Evolutionary conservation across 1,140 invertebrate genomes (phyloP), one percentile per base, ranked within the genome.

Genomic region (Drepana arcuata): DNA sequence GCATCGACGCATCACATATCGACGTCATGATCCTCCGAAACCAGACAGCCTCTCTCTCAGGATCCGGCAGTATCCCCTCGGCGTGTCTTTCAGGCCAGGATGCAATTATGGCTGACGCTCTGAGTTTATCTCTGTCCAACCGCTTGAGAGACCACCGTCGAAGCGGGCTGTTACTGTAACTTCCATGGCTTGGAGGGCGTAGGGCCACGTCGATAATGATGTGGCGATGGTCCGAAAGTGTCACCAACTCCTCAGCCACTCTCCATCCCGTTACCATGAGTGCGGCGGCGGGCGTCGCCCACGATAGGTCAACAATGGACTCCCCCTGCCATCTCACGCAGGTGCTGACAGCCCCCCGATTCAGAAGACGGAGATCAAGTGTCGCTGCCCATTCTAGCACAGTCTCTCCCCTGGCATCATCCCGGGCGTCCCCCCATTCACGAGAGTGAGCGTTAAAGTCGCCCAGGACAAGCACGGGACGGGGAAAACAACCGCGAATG

Each of bases 221-320:
- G 29, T 63, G 50, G 10, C 52, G 53, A 26, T 72, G 61, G 25
- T 75, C 61, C 6, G 65, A 71, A 0, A 54, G 41, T 0, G 63
- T 61, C n/a, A 45, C 51, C 13, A 51, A 16, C 0, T 60, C 50
- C 21, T 63, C 48, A 4, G 46, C 41, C 1, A 72, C 57, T n/a
- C 46, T 21, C 64, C 64, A 69, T 0, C 29, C 35, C 1, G 12
- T 14, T 0, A 60, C 13, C n/a, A 46, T 11, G 0, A 23, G 39
- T 0, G 28, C 39, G 11, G 36, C 31, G 0, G 41, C 11, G 0
- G 35, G 48, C 18, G 35, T 51, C 0, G 48, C 48, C 16, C 48
- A 43, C 2, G 64, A 44, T 0, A 74, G n/a, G 14, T 74, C 67
- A 0, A 71, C 42, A 0, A 63, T 42, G 0, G 59, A 63, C 31